Evolutionary conservation across 1,140 invertebrate genomes (phyloP), one percentile per base, ranked within the genome.

Genomic region (Drosophila mojavensis): DNA sequence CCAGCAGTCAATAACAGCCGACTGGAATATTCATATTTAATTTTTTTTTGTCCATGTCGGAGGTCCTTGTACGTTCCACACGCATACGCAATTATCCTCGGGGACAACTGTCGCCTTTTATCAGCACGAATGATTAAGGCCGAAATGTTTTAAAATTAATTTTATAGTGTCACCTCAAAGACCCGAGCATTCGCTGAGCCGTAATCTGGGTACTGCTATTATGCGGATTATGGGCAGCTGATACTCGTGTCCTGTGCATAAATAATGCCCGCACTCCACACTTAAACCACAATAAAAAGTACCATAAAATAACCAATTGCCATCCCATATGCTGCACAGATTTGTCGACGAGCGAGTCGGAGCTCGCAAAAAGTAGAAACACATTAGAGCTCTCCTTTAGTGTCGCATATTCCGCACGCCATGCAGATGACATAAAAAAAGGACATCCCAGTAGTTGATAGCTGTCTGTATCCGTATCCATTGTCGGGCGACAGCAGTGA

Each of bases 91-190:
- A 89, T 89, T 89, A 89, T 90, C 81, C 78, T 81, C 30, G 48
- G 78, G 84, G 80, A 88, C 77, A 89, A 89, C 71, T 89, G 85
- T 89, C 78, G 81, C 71, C 70, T 84, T 78, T 89, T 89, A 90
- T 89, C 78, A 83, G 85, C 79, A 74, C 78, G 68, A 89, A 89
- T 89, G 84, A 89, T 89, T 89, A 89, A 83, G 74, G 61, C 48
- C 60, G 50, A 72, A 89, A 77, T 89, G 81, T 89, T 82, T 83
- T 81, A 65, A 89, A 89, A 89, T 89, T 81, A 89, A 89, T 89
- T 88, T 89, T 78, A 88, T 89, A 84, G 85, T 70, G 69, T 61
- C 43, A 74, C 71, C 73, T 64, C 65, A 47, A 61, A 47, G 59
- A 11, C 47, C 17, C 54, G 13, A 26, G 15, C 51, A 43, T 17